Conservation (phyloP, 2,797 vertebrate genomes). For the Typhlichthys eigenmanni region DNA sequence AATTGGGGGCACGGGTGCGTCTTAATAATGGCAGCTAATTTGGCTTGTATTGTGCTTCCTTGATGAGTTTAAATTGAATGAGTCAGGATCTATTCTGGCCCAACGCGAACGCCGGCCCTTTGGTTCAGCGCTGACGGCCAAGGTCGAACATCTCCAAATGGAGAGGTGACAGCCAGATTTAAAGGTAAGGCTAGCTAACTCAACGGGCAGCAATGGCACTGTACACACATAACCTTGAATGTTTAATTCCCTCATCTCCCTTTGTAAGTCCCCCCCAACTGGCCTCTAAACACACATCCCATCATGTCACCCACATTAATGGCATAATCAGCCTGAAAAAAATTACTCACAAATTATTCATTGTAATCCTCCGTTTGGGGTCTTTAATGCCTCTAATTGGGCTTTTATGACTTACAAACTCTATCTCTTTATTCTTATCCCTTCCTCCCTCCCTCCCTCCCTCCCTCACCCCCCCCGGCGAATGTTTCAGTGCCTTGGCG, state of each 20-base stretch:
- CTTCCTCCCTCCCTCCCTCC: constrained; percentile 33
- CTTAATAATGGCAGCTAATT: constrained; percentile 72
- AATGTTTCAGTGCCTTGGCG: constrained; percentile 74
- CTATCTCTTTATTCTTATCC: constrained; percentile 15
- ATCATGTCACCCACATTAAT: constrained; percentile 60
- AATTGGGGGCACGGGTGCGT: constrained; percentile 51
- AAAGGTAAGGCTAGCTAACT: constrained; percentile 59
- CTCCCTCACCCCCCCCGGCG: constrained; percentile 56
- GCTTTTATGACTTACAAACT: constrained; percentile 74
- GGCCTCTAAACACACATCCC: constrained; percentile 39
- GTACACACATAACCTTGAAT: constrained; percentile 65
- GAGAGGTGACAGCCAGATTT: constrained; percentile 58
- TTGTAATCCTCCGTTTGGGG: constrained; percentile 66
- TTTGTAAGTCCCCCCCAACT: constrained; percentile 24
- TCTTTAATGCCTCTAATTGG: constrained; percentile 71
- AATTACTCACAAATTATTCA: constrained; percentile 69
- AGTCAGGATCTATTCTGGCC: constrained; percentile 68
- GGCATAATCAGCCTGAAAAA: constrained; percentile 59
- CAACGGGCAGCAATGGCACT: constrained; percentile 56
- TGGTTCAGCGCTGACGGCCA: constrained; percentile 63
- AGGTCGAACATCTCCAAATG: constrained; percentile 59
- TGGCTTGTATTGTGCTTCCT: constrained; percentile 63
- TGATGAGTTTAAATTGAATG: constrained; percentile 68
- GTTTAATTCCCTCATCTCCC: constrained; percentile 16
- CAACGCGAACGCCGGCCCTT: constrained; percentile 64